Conservation (phyloP, 2,797 vertebrate species). For the Poecilia picta region DNA sequence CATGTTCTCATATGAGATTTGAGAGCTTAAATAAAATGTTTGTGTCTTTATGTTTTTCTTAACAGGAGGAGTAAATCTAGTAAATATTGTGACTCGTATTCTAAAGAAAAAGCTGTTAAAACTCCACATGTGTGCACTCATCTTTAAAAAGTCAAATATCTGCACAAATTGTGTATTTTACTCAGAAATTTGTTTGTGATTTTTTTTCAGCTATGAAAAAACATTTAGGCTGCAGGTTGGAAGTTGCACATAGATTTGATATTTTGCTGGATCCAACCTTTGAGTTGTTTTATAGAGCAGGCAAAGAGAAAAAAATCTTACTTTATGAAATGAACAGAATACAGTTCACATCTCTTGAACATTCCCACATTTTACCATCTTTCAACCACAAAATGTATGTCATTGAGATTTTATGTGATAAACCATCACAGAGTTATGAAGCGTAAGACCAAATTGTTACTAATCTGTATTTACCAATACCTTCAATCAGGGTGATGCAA, state of each 20-base stretch:
- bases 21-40: neutral
- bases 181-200: neutral
- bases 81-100: neutral
- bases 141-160: neutral
- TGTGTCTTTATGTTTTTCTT: neutral
- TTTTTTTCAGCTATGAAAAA: neutral
- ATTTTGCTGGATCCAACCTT: neutral
- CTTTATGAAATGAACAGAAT: neutral
- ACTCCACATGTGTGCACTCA: neutral
- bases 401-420: neutral
- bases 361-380: neutral
- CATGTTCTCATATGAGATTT: neutral
- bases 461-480: neutral
- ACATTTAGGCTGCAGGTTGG: neutral
- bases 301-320: neutral
- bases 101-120: neutral
- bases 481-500: neutral
- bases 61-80: neutral
- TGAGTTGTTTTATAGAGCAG: neutral
- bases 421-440: neutral
- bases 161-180: neutral
- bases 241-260: neutral
- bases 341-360: neutral
- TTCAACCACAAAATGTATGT: neutral
- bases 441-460: neutral